Conservation (phyloP, 2,888 invertebrate genomes). For the Agriopis leucophaearia region DNA sequence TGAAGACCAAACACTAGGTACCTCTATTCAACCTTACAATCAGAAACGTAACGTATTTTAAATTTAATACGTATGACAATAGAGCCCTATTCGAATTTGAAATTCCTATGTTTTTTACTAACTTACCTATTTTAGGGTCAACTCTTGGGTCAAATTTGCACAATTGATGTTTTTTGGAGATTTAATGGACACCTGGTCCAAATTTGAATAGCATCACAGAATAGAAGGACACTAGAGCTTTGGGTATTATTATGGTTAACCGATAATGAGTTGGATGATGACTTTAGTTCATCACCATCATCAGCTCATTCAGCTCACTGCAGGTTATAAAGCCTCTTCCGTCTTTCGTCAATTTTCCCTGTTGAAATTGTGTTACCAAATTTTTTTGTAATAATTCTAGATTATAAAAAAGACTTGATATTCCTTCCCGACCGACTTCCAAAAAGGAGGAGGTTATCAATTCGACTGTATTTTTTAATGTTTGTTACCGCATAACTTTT, state of each 20-base stretch:
- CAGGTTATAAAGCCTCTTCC: too few relatives aligned
- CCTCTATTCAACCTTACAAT: slow-evolving; percentile 22
- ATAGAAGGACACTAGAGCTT: neutral
- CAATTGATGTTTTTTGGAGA: slow-evolving; percentile 19
- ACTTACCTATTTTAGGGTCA: slow-evolving; percentile 9
- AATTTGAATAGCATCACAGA: slow-evolving; percentile 10
- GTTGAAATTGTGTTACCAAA: too few relatives aligned
- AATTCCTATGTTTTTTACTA: neutral
- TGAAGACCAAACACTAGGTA: slow-evolving; percentile 26
- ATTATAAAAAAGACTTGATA: too few relatives aligned
- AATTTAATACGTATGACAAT: neutral
- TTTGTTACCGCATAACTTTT: too few relatives aligned
- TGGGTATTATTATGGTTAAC: neutral
- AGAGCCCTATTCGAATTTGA: neutral
- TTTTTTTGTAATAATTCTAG: too few relatives aligned
- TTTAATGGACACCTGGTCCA: slow-evolving; percentile 27
- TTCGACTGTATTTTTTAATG: too few relatives aligned
- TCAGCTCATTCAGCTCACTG: too few relatives aligned
- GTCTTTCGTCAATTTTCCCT: too few relatives aligned
- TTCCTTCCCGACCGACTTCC: too few relatives aligned
- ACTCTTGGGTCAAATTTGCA: slow-evolving; percentile 20
- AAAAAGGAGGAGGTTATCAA: too few relatives aligned
- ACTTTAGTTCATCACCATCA: neutral
- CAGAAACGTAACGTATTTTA: slow-evolving; percentile 2
- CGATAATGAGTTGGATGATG: neutral